phyloP scores from a whole-genome alignment of 1,140 invertebrate species.

The Brachionus manjavacas region DNA sequence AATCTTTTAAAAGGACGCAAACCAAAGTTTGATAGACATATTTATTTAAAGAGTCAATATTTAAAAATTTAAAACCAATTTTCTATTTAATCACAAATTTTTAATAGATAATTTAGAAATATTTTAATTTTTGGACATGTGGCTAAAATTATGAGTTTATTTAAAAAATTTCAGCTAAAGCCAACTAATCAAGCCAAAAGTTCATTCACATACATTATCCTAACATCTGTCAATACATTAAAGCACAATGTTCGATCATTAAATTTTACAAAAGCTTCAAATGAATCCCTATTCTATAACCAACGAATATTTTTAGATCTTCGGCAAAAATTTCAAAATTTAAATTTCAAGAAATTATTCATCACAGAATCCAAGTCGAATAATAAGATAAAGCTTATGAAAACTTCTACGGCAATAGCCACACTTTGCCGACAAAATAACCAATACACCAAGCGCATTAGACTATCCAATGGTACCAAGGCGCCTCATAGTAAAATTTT shows the following conservation, averaged over 20 bases:
- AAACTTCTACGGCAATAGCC: background rate
- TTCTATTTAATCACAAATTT: too few relatives aligned
- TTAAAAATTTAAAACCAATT: background rate
- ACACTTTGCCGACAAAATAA: background rate
- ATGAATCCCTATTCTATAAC: background rate
- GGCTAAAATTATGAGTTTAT: constrained; percentile 1
- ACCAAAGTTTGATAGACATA: too few relatives aligned
- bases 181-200: background rate
- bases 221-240: background rate
- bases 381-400: background rate
- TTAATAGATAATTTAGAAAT: background rate
- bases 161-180: constrained; percentile 11
- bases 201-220: background rate
- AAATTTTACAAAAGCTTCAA: background rate
- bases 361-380: background rate
- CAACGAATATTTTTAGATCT: background rate
- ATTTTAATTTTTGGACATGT: background rate
- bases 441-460: background rate
- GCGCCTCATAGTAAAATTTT: background rate
- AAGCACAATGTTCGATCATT: background rate
- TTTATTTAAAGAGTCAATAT: background rate
- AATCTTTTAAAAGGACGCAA: too few relatives aligned
- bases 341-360: background rate
- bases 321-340: background rate
- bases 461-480: background rate